Base-by-base conservation (phyloP, 2,797 vertebrate species). In the Pseudochromis fuscus region DNA sequence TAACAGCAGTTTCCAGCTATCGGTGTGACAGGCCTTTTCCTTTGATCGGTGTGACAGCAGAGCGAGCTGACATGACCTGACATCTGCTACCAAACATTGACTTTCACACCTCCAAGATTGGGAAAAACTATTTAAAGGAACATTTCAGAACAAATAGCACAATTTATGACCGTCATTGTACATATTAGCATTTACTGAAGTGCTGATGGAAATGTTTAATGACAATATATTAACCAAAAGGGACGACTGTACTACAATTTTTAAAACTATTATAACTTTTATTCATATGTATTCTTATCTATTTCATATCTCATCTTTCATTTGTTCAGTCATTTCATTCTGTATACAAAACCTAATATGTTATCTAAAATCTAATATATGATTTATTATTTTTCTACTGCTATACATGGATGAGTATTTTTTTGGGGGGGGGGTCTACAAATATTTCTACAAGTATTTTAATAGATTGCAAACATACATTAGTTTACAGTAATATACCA, bases 1-100 rank as follows among this genome's bases (percentile, higher is more conserved):
- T 48, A 28, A 44, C 28, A 75, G 57, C 80, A 82, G 82, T 63
- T 84, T 67, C 23, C 15, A 31, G 60, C 18, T 15, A 37, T 83
- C 56, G 73, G 35, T 70, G 60, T 33, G 19, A 60, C 56, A 35
- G 61, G 23, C 52, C 21, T 71, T 35, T 52, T 35, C n/a, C 77
- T 62, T 66, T 64, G 49, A 58, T 40, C 55, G 62, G 28, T 57
- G 46, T 18, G 27, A 60, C 53, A 25, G 38, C 49, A 23, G 74
- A 52, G 65, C 52, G 70, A 19, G 51, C 38, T 53, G 56, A 69
- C 40, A 55, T 4, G 9, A 40, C 37, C 44, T 51, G 24, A 42
- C 60, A 49, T 16, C 30, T 9, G 13, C n/a, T 13, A 45, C 21
- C 19, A 10, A 30, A 37, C 37, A 33, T 23, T 7, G 16, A 33